Base-by-base conservation (phyloP, 2,113 vertebrate genomes). In the Phrynosoma platyrhinos region DNA sequence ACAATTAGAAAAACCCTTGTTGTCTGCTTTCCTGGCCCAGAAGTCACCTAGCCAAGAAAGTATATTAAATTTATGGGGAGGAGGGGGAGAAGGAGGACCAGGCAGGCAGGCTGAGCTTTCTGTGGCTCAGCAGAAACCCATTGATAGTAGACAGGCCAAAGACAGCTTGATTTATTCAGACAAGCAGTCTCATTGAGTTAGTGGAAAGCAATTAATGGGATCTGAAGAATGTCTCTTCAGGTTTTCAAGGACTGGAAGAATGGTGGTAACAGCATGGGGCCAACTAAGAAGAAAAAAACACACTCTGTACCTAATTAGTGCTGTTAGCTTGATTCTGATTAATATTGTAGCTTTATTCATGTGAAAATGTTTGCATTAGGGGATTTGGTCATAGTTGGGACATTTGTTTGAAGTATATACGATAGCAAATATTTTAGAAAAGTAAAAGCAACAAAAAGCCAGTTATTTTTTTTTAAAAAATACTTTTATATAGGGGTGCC, bases 131-230 rank as follows among this genome's bases (percentile, higher is more conserved):
- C 58, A 78, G 69, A 83, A 84, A 1, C 42, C n/a, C 42, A 18
- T 83, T 66, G n/a, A 4, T 36, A 64, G 53, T 68, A 64, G 13
- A 10, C 27, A 52, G 58, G 68, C 58, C 82, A 72, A 84, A 92
- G 64, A 79, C 87, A 75, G 27, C 68, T 72, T 82, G 80, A 76
- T 85, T 81, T 58, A 6, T 14, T 85, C 83, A 66, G 77, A 1
- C 18, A 2, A 68, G 42, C 36, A 84, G 23, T 90, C 90, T 92
- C 74, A 77, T 64, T 92, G 83, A 76, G 52, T 79, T 74, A 82
- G 53, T 1, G 0, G 8, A 90, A 83, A 0, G 72, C 72, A 87
- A 55, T 90, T 91, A 58, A 69, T 86, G 64, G 62, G 30, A 32
- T 83, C 82, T 84, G 77, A 6, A 23, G 53, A 85, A 58, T 5